Evolutionary conservation across 2,888 invertebrate species (phyloP).

Genomic region (Selenia dentaria): DNA sequence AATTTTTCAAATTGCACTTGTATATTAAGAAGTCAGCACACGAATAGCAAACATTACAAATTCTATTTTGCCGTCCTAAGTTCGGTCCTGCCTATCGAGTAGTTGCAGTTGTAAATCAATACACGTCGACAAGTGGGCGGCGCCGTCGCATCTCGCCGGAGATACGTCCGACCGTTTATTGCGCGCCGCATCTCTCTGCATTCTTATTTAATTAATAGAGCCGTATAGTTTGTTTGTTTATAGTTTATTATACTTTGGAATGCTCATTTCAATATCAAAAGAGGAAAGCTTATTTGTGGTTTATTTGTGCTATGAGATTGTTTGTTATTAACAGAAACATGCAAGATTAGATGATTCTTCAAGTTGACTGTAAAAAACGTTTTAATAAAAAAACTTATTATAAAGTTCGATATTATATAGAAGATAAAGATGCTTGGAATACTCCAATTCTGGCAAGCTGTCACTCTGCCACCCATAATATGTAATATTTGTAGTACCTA

Average conservation of each 20-base stretch:
- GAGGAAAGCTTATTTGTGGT: constrained; percentile 3
- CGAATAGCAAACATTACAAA: too few relatives aligned
- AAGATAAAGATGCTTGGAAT: too few relatives aligned
- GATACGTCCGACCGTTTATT: constrained; percentile 1
- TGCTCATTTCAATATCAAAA: constrained; percentile 3
- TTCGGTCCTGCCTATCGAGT: neutral
- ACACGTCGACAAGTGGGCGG: constrained; percentile 1
- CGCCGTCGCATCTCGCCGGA: neutral
- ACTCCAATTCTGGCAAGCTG: too few relatives aligned
- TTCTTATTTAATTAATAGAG: constrained; percentile 2
- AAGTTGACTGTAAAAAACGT: too few relatives aligned
- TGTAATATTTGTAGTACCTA: too few relatives aligned
- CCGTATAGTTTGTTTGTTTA: neutral
- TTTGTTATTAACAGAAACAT: too few relatives aligned
- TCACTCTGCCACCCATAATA: too few relatives aligned
- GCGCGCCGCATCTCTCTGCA: constrained; percentile 1
- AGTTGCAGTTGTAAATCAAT: constrained; percentile 6
- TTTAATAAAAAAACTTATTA: too few relatives aligned
- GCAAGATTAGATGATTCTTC: too few relatives aligned
- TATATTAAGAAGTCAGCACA: too few relatives aligned
- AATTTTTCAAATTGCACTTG: too few relatives aligned
- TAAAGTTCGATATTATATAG: too few relatives aligned
- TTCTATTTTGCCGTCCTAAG: neutral
- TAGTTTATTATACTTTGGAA: neutral
- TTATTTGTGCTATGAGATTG: neutral